phyloP scores from a whole-genome alignment of 2,888 invertebrate species.

The Timema podura region DNA sequence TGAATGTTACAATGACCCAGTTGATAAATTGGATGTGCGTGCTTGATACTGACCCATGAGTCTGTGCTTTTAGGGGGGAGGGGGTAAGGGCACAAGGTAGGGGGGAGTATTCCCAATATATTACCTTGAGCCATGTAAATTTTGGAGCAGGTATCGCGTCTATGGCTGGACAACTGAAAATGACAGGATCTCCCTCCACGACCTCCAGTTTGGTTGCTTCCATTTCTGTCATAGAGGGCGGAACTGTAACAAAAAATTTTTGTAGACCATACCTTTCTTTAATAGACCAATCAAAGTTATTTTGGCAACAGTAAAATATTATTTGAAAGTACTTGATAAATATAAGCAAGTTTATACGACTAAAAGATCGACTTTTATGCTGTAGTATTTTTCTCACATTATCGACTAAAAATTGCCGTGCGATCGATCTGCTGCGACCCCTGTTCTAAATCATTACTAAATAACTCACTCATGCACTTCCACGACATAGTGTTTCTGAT shows the following conservation, averaged over 20 bases:
- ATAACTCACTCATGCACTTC: slow-evolving; percentile 32
- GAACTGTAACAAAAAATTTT: slow-evolving; percentile 29
- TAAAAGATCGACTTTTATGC: neutral
- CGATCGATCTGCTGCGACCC: neutral
- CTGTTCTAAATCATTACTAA: neutral
- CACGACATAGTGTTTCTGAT: slow-evolving; percentile 38
- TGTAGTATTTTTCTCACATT: neutral
- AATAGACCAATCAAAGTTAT: neutral
- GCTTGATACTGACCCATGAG: too few relatives aligned
- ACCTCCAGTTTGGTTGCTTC: slow-evolving; percentile 31
- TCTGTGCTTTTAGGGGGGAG: neutral
- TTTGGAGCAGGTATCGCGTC: slow-evolving; percentile 34
- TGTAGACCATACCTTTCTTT: neutral
- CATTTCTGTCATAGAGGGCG: slow-evolving; percentile 30
- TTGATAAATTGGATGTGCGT: too few relatives aligned
- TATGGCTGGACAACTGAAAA: slow-evolving; percentile 38
- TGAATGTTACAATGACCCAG: too few relatives aligned
- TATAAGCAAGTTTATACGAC: too few relatives aligned
- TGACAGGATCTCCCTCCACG: slow-evolving; percentile 35
- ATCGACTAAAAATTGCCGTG: neutral
- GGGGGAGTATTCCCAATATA: neutral
- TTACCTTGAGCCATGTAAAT: slow-evolving; percentile 37
- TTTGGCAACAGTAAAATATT: neutral
- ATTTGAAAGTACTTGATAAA: too few relatives aligned
- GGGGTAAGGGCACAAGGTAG: neutral